These are phyloP conservation scores for Agriotes lineatus DNA, from an alignment of 2,888 invertebrate genomes.

Conservation along the genomic window DNA sequence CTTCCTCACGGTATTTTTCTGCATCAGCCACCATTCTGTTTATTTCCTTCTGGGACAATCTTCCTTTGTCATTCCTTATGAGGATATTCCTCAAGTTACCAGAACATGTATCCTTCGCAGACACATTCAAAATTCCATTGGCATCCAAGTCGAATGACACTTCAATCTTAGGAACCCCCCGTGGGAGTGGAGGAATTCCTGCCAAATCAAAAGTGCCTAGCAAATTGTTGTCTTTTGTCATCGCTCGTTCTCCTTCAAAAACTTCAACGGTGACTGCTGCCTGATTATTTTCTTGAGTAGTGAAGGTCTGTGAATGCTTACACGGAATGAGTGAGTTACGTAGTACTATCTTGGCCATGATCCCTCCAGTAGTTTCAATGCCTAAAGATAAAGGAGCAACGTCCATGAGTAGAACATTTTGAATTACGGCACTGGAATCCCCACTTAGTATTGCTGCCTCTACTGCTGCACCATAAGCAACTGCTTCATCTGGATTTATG, in stretches of 20 bases:
- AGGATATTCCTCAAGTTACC: constrained; percentile 65
- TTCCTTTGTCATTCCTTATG: constrained; percentile 78
- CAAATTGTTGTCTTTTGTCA: constrained; percentile 85
- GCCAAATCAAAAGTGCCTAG: constrained; percentile 76
- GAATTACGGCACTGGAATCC: constrained; percentile 76
- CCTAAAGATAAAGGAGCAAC: constrained; percentile 79
- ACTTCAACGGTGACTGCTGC: constrained; percentile 73
- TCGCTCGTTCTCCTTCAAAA: too few species aligned
- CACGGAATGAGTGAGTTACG: constrained; percentile 71
- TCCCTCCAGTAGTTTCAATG: constrained; percentile 85
- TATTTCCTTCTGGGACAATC: too few species aligned
- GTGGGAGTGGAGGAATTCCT: constrained; percentile 78
- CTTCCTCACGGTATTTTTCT: too few species aligned
- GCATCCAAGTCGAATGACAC: constrained; percentile 81
- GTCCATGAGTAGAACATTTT: constrained; percentile 79
- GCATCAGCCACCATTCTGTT: too few species aligned
- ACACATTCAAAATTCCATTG: constrained; percentile 71
- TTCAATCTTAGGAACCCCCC: constrained; percentile 77
- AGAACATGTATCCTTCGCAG: constrained; percentile 71
- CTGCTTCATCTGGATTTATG: constrained; percentile 64
- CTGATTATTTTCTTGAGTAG: constrained; percentile 78
- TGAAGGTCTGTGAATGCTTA: constrained; percentile 72
- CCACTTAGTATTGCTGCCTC: constrained; percentile 62
- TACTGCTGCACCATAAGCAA: constrained; percentile 63
- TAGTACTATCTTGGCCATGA: constrained; percentile 77